Conservation (phyloP, 2,113 vertebrate genomes). For the Aepyceros melampus region DNA sequence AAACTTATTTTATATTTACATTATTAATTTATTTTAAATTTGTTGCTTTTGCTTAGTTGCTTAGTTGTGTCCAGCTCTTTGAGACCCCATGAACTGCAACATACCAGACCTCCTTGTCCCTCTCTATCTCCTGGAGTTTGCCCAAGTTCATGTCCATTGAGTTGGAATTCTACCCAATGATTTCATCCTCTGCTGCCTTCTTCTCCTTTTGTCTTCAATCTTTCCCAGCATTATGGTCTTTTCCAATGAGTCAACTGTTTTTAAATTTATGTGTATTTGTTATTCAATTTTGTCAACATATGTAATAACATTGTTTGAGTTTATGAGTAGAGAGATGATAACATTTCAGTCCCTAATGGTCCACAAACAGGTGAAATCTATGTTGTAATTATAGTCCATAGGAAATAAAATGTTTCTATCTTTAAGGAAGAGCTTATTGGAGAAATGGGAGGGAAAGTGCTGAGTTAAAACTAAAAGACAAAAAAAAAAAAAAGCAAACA, state of each 20-base stretch:
- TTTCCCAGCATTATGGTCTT: not conserved
- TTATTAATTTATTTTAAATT: conserved; percentile 8
- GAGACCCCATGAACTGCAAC: not conserved
- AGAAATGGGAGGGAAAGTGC: not conserved
- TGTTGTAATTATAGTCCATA: not conserved
- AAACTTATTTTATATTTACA: not conserved
- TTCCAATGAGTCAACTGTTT: not conserved
- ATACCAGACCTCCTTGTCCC: not conserved
- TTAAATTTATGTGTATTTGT: not conserved
- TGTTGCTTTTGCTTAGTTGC: not conserved
- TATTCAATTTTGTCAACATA: not conserved
- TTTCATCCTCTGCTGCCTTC: not conserved
- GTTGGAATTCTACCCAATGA: not conserved
- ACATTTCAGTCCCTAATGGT: not conserved
- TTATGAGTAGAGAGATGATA: not conserved
- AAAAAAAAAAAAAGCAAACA: not conserved
- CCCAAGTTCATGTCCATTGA: not conserved
- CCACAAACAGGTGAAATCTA: not conserved
- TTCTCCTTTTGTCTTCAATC: not conserved
- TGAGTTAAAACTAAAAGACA: not conserved
- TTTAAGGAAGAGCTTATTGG: not conserved
- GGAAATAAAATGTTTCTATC: not conserved
- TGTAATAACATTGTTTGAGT: not conserved
- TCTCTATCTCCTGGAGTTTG: not conserved
- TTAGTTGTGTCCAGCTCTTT: not conserved